Evolutionary conservation across 2,113 vertebrate genomes (phyloP), one percentile per base, ranked within the genome.

Genomic region (Nematolebias whitei): DNA sequence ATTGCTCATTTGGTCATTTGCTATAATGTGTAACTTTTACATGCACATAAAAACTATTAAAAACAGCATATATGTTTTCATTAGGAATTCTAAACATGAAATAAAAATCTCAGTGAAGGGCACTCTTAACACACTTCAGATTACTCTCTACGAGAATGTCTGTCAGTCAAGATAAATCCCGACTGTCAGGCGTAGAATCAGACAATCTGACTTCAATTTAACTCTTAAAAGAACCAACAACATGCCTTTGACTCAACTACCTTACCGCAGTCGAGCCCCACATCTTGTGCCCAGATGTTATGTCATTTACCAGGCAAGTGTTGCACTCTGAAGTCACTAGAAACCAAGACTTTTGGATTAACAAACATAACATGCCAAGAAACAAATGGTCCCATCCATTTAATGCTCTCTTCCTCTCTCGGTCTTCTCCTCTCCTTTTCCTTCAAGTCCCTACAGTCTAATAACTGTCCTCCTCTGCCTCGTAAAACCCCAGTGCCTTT

Each of bases 401-500:
- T 43, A 69, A 71, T 64, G 24, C 39, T 38, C 59, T 66, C 22
- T 64, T 55, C 65, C 67, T 63, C 64, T 71, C 22, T 62, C 48
- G 24, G 1, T 66, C 44, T 32, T 48, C 68, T 29, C 55, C 54
- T 39, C 57, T 12, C 50, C 44, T 53, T 24, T 74, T 71, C 80
- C 84, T 60, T 77, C 51, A 58, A 67, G 38, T 85, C 78, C 83
- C 73, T 15, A 20, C 56, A n/a, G 78, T 51, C 74, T 74, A 85
- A 84, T 86, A 87, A 89, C 80, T 60, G 72, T 80, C 82, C 85
- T 74, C 71, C 71, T 80, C 85, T 67, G 74, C 47, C 76, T 83
- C 75, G 78, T 79, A 90, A 93, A 91, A 88, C 65, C 69, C 68
- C 43, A 43, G 80, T 70, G 74, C 90, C 84, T 90, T 91, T 83